Evolutionary conservation across 2,797 vertebrate genomes (phyloP).

Genomic region (Phrynocephalus forsythii): DNA sequence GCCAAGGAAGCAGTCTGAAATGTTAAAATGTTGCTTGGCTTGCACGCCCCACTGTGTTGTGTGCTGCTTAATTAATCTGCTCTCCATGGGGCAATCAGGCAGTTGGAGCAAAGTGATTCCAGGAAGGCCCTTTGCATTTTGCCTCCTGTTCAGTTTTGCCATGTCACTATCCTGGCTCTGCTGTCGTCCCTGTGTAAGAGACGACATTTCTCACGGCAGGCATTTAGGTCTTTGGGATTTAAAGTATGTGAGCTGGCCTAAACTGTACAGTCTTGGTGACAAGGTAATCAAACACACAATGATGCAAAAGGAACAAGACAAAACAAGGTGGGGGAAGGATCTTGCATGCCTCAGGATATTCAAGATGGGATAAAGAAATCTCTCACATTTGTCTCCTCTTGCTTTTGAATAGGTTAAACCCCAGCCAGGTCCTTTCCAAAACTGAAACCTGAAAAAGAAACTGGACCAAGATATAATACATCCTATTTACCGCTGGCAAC

Average conservation of each 20-base stretch:
- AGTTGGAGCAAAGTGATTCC: slow-evolving; percentile 9
- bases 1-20: slow-evolving; percentile 23
- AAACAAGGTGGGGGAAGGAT: not conserved
- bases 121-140: slow-evolving; percentile 29
- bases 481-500: not conserved
- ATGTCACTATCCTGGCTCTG: not conserved
- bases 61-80: slow-evolving; percentile 16
- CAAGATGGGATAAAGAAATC: not conserved
- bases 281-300: not conserved
- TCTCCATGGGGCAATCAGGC: slow-evolving; percentile 28
- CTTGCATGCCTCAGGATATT: not conserved
- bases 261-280: not conserved
- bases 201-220: not conserved
- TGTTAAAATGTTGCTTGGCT: slow-evolving; percentile 32
- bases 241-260: not conserved
- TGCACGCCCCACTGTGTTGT: slow-evolving; percentile 8
- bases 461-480: not conserved
- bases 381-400: not conserved
- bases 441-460: not conserved
- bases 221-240: not conserved
- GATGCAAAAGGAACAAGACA: not conserved
- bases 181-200: not conserved
- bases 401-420: not conserved
- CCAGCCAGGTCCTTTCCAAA: not conserved
- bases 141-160: not conserved